Percentiles rank a stretch among this genome's conserved stretches.
phyloP scores from a whole-genome alignment of 2,888 invertebrate species.

The Drosophila trichaetosa region DNA sequence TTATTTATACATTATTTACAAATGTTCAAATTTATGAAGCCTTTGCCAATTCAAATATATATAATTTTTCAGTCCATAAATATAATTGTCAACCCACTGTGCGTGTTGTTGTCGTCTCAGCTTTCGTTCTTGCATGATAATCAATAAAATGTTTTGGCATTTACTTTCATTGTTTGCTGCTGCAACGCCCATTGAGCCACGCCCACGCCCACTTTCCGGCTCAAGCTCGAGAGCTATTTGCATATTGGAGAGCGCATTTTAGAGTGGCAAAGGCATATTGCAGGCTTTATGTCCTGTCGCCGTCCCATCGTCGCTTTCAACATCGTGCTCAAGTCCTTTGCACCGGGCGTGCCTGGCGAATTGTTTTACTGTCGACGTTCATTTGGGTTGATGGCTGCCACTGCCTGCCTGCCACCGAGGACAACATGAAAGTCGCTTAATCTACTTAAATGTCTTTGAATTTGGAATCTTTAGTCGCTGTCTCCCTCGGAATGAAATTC shows the following conservation, averaged over 20 bases:
- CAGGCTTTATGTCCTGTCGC: constrained; percentile 60
- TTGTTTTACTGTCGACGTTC: constrained; percentile 81
- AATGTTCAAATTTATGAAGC: neutral
- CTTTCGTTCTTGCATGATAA: constrained; percentile 64
- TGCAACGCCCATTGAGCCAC: constrained; percentile 71
- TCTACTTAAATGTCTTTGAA: constrained; percentile 81
- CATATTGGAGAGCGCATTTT: constrained; percentile 65
- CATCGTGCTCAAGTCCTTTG: constrained; percentile 72
- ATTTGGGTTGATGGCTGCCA: constrained; percentile 70
- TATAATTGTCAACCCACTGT: constrained; percentile 41
- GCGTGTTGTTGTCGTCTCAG: constrained; percentile 31
- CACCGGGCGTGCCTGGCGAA: constrained; percentile 75
- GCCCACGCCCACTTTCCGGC: constrained; percentile 49
- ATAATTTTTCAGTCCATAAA: neutral
- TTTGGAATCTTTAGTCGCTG: constrained; percentile 37
- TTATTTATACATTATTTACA: neutral
- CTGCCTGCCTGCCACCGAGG: constrained; percentile 34
- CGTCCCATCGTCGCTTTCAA: constrained; percentile 2
- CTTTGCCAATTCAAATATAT: too few relatives aligned
- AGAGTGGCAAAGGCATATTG: constrained; percentile 67
- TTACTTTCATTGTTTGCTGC: constrained; percentile 80
- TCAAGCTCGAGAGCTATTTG: constrained; percentile 64
- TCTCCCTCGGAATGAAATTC: constrained; percentile 24
- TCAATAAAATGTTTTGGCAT: constrained; percentile 82
- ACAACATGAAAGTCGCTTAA: constrained; percentile 78